A percentile compares a stretch with the other conserved stretches of the same genome.
Conservation (phyloP, 2,888 invertebrate genomes). For the Chelonus formosanus region DNA sequence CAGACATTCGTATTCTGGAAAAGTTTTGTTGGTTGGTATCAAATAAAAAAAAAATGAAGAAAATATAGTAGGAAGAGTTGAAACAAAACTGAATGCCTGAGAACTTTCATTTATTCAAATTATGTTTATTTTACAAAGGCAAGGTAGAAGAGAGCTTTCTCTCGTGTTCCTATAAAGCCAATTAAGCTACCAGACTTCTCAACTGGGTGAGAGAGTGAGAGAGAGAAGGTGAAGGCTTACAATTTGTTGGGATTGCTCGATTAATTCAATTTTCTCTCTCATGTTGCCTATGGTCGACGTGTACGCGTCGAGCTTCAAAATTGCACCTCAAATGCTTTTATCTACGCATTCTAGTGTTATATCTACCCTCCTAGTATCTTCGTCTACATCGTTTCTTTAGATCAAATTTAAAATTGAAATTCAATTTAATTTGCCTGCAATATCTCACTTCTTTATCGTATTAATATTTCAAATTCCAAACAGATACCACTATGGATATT, state of each 20-base stretch:
- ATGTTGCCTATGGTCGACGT: not conserved
- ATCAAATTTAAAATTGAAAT: constrained; percentile 49
- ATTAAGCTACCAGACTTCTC: constrained; percentile 36
- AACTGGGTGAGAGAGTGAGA: constrained; percentile 5
- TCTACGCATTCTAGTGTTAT: not conserved
- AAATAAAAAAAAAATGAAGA: constrained; percentile 3
- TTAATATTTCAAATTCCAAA: constrained; percentile 42
- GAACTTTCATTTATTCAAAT: constrained; percentile 42
- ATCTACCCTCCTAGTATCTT: too few species aligned
- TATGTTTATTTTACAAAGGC: constrained; percentile 39
- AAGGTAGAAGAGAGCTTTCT: constrained; percentile 11
- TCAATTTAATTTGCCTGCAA: constrained; percentile 39
- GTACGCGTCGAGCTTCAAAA: constrained; percentile 23
- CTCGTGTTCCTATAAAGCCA: constrained; percentile 26
- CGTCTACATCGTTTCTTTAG: not conserved
- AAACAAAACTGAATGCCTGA: not conserved
- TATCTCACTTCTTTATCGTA: constrained; percentile 42
- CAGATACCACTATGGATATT: not conserved
- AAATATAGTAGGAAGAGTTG: not conserved
- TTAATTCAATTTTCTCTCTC: constrained; percentile 36
- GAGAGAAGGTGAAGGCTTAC: constrained; percentile 26
- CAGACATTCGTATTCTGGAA: constrained; percentile 31
- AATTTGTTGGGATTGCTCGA: constrained; percentile 36
- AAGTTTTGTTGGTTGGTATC: constrained; percentile 11
- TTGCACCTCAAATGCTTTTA: constrained; percentile 18